A percentile compares a stretch with the other conserved stretches of the same genome.
Evolutionary conservation across 2,113 vertebrate genomes (phyloP).

Genomic region (Eulemur rufifrons): DNA sequence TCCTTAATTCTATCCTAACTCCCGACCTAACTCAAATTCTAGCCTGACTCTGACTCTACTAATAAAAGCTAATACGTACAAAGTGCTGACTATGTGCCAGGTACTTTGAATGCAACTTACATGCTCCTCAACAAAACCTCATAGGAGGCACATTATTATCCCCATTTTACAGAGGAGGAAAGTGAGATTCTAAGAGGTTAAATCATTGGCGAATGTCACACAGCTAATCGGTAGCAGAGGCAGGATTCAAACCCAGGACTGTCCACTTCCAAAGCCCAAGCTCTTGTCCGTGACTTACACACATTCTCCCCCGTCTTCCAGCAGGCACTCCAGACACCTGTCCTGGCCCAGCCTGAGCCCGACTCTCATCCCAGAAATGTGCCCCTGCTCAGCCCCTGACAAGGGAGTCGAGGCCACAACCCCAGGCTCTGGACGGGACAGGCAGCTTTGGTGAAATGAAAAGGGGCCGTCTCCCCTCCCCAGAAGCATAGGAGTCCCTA

Average conservation of each 20-base stretch:
- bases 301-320: neutral
- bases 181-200: neutral
- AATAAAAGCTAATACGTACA: neutral
- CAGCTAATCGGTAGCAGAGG: neutral
- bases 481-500: neutral
- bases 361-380: neutral
- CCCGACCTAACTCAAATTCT: neutral
- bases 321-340: neutral
- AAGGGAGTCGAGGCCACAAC: neutral
- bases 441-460: neutral
- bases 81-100: neutral
- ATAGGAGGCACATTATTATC: neutral
- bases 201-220: rapidly evolving
- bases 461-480: neutral
- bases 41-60: neutral
- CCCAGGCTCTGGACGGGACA: neutral
- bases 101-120: neutral
- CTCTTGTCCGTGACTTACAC: neutral
- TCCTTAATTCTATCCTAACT: neutral
- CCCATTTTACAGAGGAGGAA: neutral
- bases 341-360: neutral
- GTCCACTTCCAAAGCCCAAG: neutral
- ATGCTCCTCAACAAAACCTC: neutral
- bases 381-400: neutral
- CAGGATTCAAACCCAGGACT: neutral